Evolutionary conservation across 2,888 invertebrate species (phyloP).

Genomic region (Agrochola circellaris): DNA sequence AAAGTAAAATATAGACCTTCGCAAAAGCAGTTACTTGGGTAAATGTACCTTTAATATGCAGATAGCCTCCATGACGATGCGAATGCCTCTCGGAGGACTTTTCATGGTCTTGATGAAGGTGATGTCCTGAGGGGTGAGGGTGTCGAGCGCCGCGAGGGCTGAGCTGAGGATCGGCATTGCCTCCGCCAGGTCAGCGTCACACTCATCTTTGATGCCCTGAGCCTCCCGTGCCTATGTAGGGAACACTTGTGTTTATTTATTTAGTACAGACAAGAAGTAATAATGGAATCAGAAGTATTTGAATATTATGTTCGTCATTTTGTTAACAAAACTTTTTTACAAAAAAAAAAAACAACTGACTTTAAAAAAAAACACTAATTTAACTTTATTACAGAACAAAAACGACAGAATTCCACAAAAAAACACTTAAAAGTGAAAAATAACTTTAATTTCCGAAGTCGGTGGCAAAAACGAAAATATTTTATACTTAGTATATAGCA

Average conservation of each 20-base stretch:
- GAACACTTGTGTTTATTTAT: not conserved
- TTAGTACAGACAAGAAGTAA: not conserved
- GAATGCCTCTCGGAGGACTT: slow-evolving; percentile 97
- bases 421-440: no score
- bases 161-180: slow-evolving; percentile 97
- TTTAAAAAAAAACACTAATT: no score
- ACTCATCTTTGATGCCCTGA: slow-evolving; percentile 97
- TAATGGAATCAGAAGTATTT: not conserved
- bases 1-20: not conserved
- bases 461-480: no score
- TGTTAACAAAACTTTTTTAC: no score
- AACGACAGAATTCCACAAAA: no score
- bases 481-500: no score
- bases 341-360: no score
- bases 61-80: slow-evolving; percentile 98
- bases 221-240: slow-evolving; percentile 91
- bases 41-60: slow-evolving; percentile 95
- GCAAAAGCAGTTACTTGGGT: not conserved
- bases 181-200: slow-evolving; percentile 97
- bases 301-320: not conserved
- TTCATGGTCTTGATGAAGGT: slow-evolving; percentile 99
- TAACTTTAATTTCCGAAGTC: no score
- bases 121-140: slow-evolving; percentile 97
- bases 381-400: no score
- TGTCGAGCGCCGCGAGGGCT: slow-evolving; percentile 96